phyloP scores from a whole-genome alignment of 2,888 invertebrate genomes.

The Aphodius granarius region DNA sequence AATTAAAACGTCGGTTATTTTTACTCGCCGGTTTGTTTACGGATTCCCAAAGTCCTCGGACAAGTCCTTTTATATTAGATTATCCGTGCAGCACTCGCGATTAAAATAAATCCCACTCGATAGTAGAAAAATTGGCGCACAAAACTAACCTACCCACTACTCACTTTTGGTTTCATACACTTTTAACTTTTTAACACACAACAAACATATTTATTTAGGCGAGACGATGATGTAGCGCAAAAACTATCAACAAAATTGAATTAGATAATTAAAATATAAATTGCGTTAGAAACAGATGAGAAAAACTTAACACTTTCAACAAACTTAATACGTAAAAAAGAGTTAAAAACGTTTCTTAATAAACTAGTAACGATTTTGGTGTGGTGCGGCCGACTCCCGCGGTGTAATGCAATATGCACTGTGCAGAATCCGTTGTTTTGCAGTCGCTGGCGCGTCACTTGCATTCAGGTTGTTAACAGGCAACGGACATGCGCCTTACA shows the following conservation, averaged over 20 bases:
- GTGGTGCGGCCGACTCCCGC: slow-evolving; percentile 53
- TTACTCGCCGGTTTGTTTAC: neutral
- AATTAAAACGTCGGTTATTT: neutral
- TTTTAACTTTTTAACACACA: slow-evolving; percentile 51
- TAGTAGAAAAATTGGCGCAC: neutral
- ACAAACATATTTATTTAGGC: slow-evolving; percentile 48
- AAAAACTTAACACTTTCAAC: slow-evolving; percentile 25
- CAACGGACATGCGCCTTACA: slow-evolving; percentile 44
- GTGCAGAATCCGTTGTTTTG: slow-evolving; percentile 53
- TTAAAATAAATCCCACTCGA: neutral
- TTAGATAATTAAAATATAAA: slow-evolving; percentile 26
- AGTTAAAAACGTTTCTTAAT: slow-evolving; percentile 29
- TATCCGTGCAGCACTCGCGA: neutral
- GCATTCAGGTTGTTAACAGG: slow-evolving; percentile 49
- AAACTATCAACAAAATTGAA: slow-evolving; percentile 33
- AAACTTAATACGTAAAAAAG: slow-evolving; percentile 21
- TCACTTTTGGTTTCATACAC: slow-evolving; percentile 32
- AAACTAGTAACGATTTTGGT: slow-evolving; percentile 43
- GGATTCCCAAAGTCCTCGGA: neutral
- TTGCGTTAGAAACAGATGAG: slow-evolving; percentile 20
- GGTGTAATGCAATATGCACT: slow-evolving; percentile 53
- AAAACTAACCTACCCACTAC: slow-evolving; percentile 44
- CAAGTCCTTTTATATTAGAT: too few relatives aligned
- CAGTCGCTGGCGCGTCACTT: slow-evolving; percentile 47
- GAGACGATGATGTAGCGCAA: slow-evolving; percentile 22